These are phyloP conservation scores for Tragulus kanchil DNA, from an alignment of 2,113 vertebrate genomes.

Conservation along the genomic window DNA sequence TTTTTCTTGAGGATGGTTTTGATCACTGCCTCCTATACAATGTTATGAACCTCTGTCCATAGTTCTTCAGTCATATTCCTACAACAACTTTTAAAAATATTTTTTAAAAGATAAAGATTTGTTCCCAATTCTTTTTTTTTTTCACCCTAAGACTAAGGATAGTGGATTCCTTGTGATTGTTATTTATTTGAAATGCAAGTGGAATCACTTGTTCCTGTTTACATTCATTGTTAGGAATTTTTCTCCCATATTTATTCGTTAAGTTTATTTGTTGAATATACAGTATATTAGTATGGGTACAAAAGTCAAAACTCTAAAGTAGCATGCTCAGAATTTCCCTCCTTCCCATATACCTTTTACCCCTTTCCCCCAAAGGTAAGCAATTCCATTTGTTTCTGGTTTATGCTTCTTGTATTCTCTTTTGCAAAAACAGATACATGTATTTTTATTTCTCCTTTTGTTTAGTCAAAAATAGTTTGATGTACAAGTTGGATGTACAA, in stretches of 20 bases:
- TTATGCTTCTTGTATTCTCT: neutral
- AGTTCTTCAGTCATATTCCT: no score
- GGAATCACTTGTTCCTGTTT: neutral
- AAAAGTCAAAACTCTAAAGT: neutral
- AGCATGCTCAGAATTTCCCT: neutral
- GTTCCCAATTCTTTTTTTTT: neutral
- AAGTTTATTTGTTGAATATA: neutral
- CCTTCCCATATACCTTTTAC: neutral
- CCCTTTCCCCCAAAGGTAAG: neutral
- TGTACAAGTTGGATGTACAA: neutral
- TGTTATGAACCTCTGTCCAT: no score
- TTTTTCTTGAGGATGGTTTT: no score
- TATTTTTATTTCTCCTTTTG: neutral
- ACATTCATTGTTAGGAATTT: neutral
- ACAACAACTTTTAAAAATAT: neutral
- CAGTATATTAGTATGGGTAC: neutral
- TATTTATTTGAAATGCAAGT: neutral
- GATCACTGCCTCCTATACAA: no score
- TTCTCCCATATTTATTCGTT: neutral
- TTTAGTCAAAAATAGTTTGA: neutral
- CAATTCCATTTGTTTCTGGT: neutral
- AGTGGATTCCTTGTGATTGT: neutral
- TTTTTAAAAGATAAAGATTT: neutral
- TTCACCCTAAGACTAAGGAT: neutral
- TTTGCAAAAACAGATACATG: neutral